Evolutionary conservation across 2,888 invertebrate species (phyloP), one percentile per base, ranked within the genome.

Genomic region (Drosophila neonasuta): DNA sequence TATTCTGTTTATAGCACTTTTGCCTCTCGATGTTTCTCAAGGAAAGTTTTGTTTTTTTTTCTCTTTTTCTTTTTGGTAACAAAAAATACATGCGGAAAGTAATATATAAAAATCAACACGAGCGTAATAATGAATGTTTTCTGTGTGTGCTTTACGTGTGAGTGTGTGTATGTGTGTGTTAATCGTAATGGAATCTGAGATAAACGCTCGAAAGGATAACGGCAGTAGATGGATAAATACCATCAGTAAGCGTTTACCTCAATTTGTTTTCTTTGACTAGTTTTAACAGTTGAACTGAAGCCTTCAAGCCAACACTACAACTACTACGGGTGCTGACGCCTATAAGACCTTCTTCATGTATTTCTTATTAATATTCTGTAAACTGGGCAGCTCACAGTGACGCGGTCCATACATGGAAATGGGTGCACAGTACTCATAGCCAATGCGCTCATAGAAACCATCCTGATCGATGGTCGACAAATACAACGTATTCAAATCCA

Each of bases 401-500:
- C 91, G 88, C 17, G 91, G 90, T 36, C 95, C 95, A 88, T 94
- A 95, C 87, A 95, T 94, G 68, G 94, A 93, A 20, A 95, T 91
- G 2, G 95, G 95, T 55, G 92, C 92, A 88, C 96, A 95, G 79
- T 92, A 90, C 65, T 90, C 91, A 84, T 95, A 96, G 52, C 95
- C 95, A 84, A 96, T 92, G 90, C 95, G 95, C 55, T 92, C 90
- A 88, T 96, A 96, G 90, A 96, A 96, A 44, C 92, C 91, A 87
- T 95, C 95, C 89, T 96, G 95, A 29, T 95, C 96, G 86, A 94
- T 93, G 29, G 95, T 95, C 39, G 94, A 93, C 71, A 95, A 90
- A 90, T 94, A 95, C 71, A 95, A 91, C 87, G 92, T 93, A 84
- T 93, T 92, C 71, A 95, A 91, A 66, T 93, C 92, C 71, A 95